phyloP scores from a whole-genome alignment of 1,140 invertebrate genomes.

The Ceratina australensis region DNA sequence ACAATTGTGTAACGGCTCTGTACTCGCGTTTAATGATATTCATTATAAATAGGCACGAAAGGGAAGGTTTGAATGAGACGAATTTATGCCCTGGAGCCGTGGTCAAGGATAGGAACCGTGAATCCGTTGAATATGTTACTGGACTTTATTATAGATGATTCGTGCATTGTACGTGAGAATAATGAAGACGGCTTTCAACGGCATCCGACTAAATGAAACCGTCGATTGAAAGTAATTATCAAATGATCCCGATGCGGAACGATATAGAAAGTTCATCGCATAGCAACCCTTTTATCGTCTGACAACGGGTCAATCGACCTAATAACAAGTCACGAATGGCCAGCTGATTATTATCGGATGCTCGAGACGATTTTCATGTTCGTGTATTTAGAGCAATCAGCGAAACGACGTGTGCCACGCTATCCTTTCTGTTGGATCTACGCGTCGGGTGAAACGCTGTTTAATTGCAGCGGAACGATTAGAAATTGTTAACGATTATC shows the following conservation, averaged over 20 bases:
- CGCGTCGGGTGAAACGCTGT: not conserved
- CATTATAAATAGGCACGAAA: not conserved
- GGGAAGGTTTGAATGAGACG: not conserved
- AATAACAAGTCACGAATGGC: conserved; percentile 15
- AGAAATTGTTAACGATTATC: too few relatives aligned
- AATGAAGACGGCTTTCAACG: conserved; percentile 59
- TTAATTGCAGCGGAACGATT: too few relatives aligned
- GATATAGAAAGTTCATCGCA: conserved; percentile 58
- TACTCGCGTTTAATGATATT: conserved; percentile 6
- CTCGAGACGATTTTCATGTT: not conserved
- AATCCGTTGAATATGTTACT: conserved; percentile 59
- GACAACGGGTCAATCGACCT: conserved; percentile 16
- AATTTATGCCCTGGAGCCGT: not conserved
- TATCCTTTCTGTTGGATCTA: conserved; percentile 36
- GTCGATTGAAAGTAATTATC: conserved; percentile 62
- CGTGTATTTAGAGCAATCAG: conserved; percentile 17
- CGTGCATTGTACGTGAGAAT: conserved; percentile 52
- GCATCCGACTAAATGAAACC: conserved; percentile 45
- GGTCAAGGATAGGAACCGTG: conserved; percentile 41
- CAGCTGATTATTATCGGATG: not conserved
- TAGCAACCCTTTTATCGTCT: conserved; percentile 38
- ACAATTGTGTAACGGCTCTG: too few relatives aligned
- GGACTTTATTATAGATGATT: conserved; percentile 57
- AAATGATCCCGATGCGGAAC: conserved; percentile 52
- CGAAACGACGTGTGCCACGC: conserved; percentile 51